Evolutionary conservation across 2,113 vertebrate genomes (phyloP).

Genomic region (Alosa alosa): DNA sequence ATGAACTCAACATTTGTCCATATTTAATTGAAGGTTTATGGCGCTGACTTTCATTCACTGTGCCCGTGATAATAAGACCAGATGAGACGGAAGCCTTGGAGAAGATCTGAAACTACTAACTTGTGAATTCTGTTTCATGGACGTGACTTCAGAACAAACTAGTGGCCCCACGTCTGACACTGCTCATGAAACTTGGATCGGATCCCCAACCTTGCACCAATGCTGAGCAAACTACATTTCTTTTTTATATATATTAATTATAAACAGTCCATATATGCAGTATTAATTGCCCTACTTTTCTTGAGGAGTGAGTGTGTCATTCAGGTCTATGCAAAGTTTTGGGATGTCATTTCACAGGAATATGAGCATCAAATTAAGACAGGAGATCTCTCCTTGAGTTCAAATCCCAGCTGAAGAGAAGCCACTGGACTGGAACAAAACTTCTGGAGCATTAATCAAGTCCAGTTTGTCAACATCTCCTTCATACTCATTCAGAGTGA

Average conservation of each 20-base stretch:
- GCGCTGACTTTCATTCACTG: slow-evolving; percentile 40
- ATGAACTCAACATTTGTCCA: slow-evolving; percentile 24
- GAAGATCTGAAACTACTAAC: slow-evolving; percentile 54
- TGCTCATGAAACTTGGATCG: slow-evolving; percentile 70
- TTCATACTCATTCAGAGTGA: background rate
- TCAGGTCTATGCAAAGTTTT: slow-evolving; percentile 36
- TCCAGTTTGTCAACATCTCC: background rate
- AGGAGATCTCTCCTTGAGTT: background rate
- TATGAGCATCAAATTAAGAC: background rate
- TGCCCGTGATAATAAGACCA: slow-evolving; percentile 31
- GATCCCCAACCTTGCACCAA: slow-evolving; percentile 57
- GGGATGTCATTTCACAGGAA: background rate
- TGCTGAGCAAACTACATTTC: slow-evolving; percentile 58
- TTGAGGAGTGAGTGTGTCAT: slow-evolving; percentile 36
- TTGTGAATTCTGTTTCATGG: slow-evolving; percentile 72
- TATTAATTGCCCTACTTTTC: slow-evolving; percentile 65
- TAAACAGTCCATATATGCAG: slow-evolving; percentile 60
- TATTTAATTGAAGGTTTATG: slow-evolving; percentile 28
- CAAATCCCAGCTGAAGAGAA: background rate
- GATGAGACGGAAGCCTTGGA: slow-evolving; percentile 45
- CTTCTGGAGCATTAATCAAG: background rate
- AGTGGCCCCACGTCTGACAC: slow-evolving; percentile 45
- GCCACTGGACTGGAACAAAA: background rate
- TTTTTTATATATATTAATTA: slow-evolving; percentile 64
- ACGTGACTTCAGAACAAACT: slow-evolving; percentile 64